Evolutionary conservation across 2,797 vertebrate genomes (phyloP).

Genomic region (Falco naumanni): DNA sequence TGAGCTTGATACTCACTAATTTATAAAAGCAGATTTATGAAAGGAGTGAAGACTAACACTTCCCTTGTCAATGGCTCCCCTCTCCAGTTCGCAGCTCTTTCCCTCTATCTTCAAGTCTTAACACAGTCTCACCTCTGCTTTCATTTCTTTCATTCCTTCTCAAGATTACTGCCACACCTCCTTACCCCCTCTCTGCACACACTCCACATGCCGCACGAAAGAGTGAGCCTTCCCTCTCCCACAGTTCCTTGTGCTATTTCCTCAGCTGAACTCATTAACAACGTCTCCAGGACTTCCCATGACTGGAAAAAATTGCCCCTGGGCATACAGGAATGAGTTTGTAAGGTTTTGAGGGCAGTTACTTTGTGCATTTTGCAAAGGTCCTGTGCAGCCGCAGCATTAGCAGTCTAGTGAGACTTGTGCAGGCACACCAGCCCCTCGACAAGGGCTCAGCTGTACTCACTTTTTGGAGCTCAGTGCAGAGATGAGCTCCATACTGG

Average conservation of each 20-base stretch:
- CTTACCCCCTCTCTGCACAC: background rate
- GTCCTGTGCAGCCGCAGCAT: background rate
- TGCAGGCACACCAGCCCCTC: accelerated
- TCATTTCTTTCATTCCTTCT: background rate
- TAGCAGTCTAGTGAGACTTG: background rate
- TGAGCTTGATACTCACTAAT: background rate
- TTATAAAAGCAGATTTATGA: background rate
- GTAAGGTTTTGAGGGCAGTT: constrained; percentile 56
- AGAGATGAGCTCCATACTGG: background rate
- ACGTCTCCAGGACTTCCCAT: background rate
- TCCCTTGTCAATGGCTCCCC: background rate
- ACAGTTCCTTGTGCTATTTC: background rate
- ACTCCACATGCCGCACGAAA: accelerated
- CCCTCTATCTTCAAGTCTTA: background rate
- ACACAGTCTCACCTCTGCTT: background rate
- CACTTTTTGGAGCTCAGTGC: accelerated
- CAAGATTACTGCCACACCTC: background rate
- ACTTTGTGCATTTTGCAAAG: background rate
- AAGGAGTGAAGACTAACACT: background rate
- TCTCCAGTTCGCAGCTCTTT: background rate
- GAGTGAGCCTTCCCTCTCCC: background rate
- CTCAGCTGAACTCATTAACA: constrained; percentile 38
- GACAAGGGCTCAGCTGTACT: background rate
- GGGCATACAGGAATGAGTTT: background rate
- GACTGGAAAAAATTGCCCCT: background rate